Base-by-base conservation (phyloP, 2,888 invertebrate genomes). In the Eupeodes luniger region DNA sequence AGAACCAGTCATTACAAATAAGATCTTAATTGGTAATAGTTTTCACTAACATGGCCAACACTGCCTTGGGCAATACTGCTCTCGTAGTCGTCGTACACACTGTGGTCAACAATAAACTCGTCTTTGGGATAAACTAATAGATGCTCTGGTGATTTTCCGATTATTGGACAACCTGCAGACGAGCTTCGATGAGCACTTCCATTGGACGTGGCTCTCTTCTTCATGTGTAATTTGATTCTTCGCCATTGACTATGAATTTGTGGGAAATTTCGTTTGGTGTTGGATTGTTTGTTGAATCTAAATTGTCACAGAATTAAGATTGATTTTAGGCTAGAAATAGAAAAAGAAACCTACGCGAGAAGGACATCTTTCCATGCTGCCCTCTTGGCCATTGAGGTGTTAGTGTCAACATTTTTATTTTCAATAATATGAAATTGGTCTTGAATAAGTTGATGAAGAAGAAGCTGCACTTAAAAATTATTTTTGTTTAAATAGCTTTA, bases 381-480 rank as follows among this genome's bases (percentile, higher is more conserved):
- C n/a, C 59, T 7, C 59, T 59, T 59, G 34, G 36, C 36, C n/a
- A 34, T n/a, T 14, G 34, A 9, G 14, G 34, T 59, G 1, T 36
- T 36, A 14, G 59, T 34, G 9, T 59, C 59, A 4, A 59, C 59
- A 59, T 59, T 59, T 59, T 59, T 59, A n/a, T 59, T 27, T 36
- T 34, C 59, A n/a, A 59, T 59, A 4, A 34, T 6, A 9, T 59
- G 7, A 36, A n/a, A 14, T 59, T 9, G 36, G 3, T n/a, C n/a
- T 14, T 34, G 34, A 36, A 59, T 4, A 3, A 59, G 34, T n/a
- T 36, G 59, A 2, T 59, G 12, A 14, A 59, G 59, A 9, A 59
- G 34, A 9, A 36, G 1, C 59, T 59, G 59, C n/a, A 3, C 9
- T 59, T 34, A 34, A 12, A 34, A 34, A 57, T 34, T 4, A 0